These are phyloP conservation scores for Sesamia inferens DNA, from an alignment of 2,888 invertebrate species.

Conservation along the genomic window DNA sequence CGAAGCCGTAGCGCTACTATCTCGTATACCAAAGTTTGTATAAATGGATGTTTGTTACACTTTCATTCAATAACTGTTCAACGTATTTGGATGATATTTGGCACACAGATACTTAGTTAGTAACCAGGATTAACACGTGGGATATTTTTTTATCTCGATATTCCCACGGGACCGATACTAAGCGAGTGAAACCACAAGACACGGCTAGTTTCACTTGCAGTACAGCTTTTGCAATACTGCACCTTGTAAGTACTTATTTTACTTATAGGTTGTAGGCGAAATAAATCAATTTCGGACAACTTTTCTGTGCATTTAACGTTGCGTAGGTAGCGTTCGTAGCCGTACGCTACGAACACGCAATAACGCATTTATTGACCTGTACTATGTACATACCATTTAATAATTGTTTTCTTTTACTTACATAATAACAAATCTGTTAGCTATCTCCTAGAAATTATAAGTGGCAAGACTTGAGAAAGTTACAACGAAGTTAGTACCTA, in stretches of 20 bases:
- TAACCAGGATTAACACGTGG: too few species aligned
- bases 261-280: background rate
- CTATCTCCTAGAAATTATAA: constrained; percentile 34
- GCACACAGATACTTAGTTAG: too few species aligned
- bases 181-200: too few species aligned
- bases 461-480: constrained; percentile 43
- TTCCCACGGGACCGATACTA: too few species aligned
- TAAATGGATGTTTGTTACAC: too few species aligned
- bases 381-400: background rate
- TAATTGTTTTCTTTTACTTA: constrained; percentile 15
- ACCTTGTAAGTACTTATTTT: background rate
- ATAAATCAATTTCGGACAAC: background rate
- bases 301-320: constrained; percentile 9
- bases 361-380: background rate
- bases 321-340: constrained; percentile 1
- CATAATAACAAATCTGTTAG: constrained; percentile 30
- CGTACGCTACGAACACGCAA: constrained; percentile 20
- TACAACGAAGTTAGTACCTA: constrained; percentile 51
- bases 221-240: too few species aligned
- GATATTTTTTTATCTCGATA: too few species aligned
- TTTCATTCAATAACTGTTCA: too few species aligned
- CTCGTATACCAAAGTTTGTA: background rate
- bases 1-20: constrained; percentile 25
- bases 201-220: too few species aligned
- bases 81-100: too few species aligned